These are phyloP conservation scores for Stegodyphus dumicola DNA, from an alignment of 1,140 invertebrate species.

Conservation along the genomic window DNA sequence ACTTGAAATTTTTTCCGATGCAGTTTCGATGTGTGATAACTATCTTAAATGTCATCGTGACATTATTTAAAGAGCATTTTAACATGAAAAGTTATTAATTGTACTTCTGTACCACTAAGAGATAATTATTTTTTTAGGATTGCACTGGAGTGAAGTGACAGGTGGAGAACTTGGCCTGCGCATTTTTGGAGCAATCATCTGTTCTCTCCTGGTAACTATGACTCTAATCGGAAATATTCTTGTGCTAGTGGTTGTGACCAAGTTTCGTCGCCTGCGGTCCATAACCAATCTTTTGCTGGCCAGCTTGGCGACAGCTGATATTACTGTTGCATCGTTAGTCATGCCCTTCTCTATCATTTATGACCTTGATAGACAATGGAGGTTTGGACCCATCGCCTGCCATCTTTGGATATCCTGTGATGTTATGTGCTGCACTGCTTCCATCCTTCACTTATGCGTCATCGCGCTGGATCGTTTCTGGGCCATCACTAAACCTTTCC, in stretches of 20 bases:
- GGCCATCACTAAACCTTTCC: constrained; percentile 90
- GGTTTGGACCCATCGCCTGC: constrained; percentile 84
- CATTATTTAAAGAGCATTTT: too few relatives aligned
- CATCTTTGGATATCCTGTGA: constrained; percentile 73
- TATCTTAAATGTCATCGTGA: too few relatives aligned
- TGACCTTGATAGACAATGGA: constrained; percentile 83
- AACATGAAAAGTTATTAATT: too few relatives aligned
- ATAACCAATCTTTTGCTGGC: constrained; percentile 85
- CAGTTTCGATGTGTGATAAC: too few relatives aligned
- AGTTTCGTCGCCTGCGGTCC: constrained; percentile 80
- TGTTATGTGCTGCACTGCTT: constrained; percentile 78
- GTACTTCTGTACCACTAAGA: too few relatives aligned
- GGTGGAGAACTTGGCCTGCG: constrained; percentile 42
- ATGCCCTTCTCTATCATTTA: constrained; percentile 83
- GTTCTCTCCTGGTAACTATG: constrained; percentile 53
- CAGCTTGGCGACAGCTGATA: constrained; percentile 82
- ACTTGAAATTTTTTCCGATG: too few relatives aligned
- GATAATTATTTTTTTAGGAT: constrained; percentile 10
- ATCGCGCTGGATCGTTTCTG: constrained; percentile 85
- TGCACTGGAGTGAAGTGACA: constrained; percentile 33
- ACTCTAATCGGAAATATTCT: constrained; percentile 90
- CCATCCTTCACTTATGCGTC: constrained; percentile 91
- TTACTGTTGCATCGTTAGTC: constrained; percentile 80
- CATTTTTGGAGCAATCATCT: constrained; percentile 60
- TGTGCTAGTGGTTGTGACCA: constrained; percentile 85